phyloP scores from a whole-genome alignment of 2,797 vertebrate species.

The Mormyrops boulengeri region DNA sequence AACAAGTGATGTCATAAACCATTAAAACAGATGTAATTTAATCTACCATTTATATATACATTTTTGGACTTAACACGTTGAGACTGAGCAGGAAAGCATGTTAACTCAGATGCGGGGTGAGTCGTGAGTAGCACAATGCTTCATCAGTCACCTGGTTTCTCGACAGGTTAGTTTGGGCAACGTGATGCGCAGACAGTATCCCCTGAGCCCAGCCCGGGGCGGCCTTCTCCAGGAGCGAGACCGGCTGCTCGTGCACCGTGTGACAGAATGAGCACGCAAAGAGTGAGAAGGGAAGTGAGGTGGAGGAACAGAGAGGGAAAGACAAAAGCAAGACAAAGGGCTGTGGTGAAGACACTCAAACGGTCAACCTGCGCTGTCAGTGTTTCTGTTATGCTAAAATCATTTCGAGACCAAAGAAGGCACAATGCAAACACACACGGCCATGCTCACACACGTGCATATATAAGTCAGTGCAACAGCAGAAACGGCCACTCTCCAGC shows the following conservation, averaged over 20 bases:
- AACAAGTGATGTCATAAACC: not conserved
- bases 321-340: conserved; percentile 17
- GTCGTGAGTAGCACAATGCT: not conserved
- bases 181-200: conserved; percentile 94
- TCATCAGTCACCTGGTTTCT: conserved; percentile 84
- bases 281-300: conserved; percentile 24
- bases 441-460: not conserved
- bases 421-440: not conserved
- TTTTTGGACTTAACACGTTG: not conserved
- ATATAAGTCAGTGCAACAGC: not conserved
- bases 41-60: not conserved
- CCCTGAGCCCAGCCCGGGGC: conserved; percentile 98
- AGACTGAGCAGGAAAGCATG: not conserved
- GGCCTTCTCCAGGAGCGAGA: conserved; percentile 93
- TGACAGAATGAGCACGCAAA: not conserved
- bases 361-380: not conserved
- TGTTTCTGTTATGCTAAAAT: not conserved
- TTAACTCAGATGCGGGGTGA: not conserved
- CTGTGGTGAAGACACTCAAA: conserved; percentile 39
- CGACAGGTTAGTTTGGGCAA: conserved; percentile 97
- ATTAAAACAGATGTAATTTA: not conserved
- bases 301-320: conserved; percentile 33
- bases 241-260: conserved; percentile 65
- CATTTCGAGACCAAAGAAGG: not conserved
- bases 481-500: not conserved